A percentile compares a stretch with the other conserved stretches of the same genome.
Evolutionary conservation across 2,888 invertebrate species (phyloP).

Genomic region (Chrysolina americana): DNA sequence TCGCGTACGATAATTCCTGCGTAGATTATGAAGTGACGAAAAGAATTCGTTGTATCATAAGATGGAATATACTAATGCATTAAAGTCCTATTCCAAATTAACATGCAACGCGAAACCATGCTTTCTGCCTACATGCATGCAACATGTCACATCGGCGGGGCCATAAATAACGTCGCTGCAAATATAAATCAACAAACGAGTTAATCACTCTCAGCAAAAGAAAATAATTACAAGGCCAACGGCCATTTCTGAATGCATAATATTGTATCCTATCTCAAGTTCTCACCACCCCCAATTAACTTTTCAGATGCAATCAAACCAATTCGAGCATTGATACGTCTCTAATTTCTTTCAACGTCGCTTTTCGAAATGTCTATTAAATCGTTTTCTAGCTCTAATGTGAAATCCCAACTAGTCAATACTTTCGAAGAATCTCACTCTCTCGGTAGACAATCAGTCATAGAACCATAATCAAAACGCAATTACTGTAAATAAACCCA

Average conservation of each 20-base stretch:
- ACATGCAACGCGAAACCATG: constrained; percentile 69
- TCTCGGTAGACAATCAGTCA: neutral
- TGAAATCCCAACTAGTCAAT: too few relatives aligned
- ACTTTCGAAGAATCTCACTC: too few relatives aligned
- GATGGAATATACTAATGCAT: constrained; percentile 51
- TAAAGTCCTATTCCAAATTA: constrained; percentile 66
- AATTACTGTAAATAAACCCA: neutral
- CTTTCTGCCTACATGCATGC: constrained; percentile 69
- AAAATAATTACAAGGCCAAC: constrained; percentile 71
- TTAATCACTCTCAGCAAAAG: constrained; percentile 70
- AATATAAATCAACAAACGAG: constrained; percentile 71
- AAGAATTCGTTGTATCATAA: constrained; percentile 42
- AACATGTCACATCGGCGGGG: constrained; percentile 67
- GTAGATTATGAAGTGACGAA: constrained; percentile 33
- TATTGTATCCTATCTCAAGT: constrained; percentile 48
- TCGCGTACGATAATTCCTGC: neutral
- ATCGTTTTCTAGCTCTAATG: too few relatives aligned
- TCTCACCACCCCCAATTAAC: constrained; percentile 52
- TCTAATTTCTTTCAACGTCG: neutral
- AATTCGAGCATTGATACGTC: neutral
- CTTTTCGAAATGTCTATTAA: too few relatives aligned
- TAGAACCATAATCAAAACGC: neutral
- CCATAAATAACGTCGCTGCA: constrained; percentile 67
- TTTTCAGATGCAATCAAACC: constrained; percentile 41
- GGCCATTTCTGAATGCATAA: constrained; percentile 60